phyloP scores from a whole-genome alignment of 2,797 vertebrate genomes.

The Limosa lapponica region DNA sequence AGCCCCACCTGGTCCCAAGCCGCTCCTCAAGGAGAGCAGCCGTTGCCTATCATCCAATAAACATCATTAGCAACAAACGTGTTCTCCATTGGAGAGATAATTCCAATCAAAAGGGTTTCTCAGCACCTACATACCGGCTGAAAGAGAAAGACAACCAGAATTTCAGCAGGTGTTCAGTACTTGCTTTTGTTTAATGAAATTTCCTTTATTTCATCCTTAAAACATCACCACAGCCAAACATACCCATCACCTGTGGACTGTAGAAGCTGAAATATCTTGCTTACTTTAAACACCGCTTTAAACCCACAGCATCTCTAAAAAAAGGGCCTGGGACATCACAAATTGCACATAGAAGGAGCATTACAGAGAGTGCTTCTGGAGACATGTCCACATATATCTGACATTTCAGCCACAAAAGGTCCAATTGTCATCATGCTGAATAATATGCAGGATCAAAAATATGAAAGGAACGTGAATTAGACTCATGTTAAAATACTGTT shows the following conservation, averaged over 20 bases:
- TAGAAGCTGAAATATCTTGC: background rate
- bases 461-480: background rate
- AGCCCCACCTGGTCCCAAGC: background rate
- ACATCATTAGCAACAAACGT: accelerated
- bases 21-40: background rate
- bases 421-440: background rate
- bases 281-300: background rate
- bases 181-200: background rate
- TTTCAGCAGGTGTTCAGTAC: background rate
- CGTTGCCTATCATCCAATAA: background rate
- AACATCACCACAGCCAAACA: background rate
- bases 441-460: background rate
- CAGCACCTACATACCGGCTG: background rate
- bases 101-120: background rate
- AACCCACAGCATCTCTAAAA: background rate
- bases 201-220: background rate
- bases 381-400: accelerated
- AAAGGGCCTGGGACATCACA: background rate
- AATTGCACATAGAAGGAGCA: background rate
- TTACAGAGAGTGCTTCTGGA: background rate
- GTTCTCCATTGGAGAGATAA: background rate
- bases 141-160: background rate
- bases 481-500: background rate
- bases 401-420: background rate
- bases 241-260: background rate